Evolutionary conservation across 1,140 invertebrate species (phyloP), one percentile per base, ranked within the genome.

Genomic region (Ctenoplectra terminalis): DNA sequence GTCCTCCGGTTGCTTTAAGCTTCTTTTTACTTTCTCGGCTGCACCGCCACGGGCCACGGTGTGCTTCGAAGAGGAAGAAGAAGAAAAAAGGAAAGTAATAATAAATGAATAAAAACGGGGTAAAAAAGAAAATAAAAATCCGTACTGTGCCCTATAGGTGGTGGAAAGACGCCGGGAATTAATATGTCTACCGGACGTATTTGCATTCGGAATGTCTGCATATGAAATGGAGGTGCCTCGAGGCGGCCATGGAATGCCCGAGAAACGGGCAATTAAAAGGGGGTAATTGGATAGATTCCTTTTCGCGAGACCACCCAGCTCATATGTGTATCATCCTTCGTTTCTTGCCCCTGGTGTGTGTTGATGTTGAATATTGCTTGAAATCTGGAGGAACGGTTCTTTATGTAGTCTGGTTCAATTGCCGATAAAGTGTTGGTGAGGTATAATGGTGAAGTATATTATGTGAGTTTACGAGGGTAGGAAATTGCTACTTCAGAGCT

Each of bases 111-210:
- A n/a, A n/a, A n/a, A n/a, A n/a, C n/a, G n/a, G n/a, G n/a, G n/a
- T n/a, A n/a, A n/a, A n/a, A n/a, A n/a, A n/a, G n/a, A 64, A 40
- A 20, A 15, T 52, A 70, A 81, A 69, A 63, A 83, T 13, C 7
- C n/a, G 58, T 50, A 37, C 46, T 64, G 1, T 31, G 31, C 46
- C 48, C 52, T 34, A 64, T 64, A 75, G 60, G 64, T 76, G 67
- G 37, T 37, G 72, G 43, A 69, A 58, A 46, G 64, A 82, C 54
- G 46, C 63, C 50, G 29, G 43, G 83, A 79, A 85, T 82, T 86
- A 82, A 86, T 82, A 85, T 52, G 69, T 77, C 69, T 71, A n/a
- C 37, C 61, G 43, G 31, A 48, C 54, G 69, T 74, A 64, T 66
- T 74, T 58, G 56, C 73, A 52, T 72, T 48, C 15, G 54, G 20